Percentiles rank a stretch among this genome's conserved stretches.
phyloP scores from a whole-genome alignment of 2,113 vertebrate species.

The Echinops telfairi region DNA sequence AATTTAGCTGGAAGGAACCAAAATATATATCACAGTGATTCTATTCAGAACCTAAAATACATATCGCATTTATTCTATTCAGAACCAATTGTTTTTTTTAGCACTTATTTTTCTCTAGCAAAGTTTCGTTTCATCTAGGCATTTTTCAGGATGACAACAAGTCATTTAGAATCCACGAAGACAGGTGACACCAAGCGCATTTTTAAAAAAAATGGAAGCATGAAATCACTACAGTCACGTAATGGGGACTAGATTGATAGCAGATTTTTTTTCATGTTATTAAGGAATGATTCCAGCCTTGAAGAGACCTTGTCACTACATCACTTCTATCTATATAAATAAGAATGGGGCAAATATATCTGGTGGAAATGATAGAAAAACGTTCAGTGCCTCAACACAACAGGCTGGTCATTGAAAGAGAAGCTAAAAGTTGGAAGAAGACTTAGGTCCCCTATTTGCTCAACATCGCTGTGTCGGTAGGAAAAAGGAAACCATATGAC shows the following conservation, averaged over 20 bases:
- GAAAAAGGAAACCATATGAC: not conserved
- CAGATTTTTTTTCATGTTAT: conserved; percentile 89
- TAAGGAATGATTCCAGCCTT: conserved; percentile 89
- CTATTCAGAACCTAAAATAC: conserved; percentile 79
- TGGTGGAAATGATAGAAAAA: conserved; percentile 81
- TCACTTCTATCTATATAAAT: conserved; percentile 90
- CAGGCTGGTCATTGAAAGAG: not conserved
- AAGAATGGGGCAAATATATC: conserved; percentile 86
- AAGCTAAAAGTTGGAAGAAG: not conserved
- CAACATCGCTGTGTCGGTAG: not conserved
- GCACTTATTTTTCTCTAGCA: conserved; percentile 77
- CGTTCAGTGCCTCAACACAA: conserved; percentile 82
- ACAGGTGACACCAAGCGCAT: conserved; percentile 89
- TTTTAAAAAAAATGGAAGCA: conserved; percentile 90
- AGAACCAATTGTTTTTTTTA: too few relatives aligned
- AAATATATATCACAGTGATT: conserved; percentile 71
- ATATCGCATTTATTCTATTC: conserved; percentile 80
- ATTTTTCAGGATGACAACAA: conserved; percentile 89
- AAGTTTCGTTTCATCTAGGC: conserved; percentile 87
- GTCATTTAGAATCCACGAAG: conserved; percentile 89
- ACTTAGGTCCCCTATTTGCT: not conserved
- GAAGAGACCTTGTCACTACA: conserved; percentile 90
- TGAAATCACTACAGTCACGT: conserved; percentile 89
- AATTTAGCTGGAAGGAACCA: conserved; percentile 46
- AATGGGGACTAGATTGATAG: conserved; percentile 89